A percentile compares a stretch with the other conserved stretches of the same genome.
phyloP scores from a whole-genome alignment of 2,888 invertebrate genomes.

The Cantharis lateralis region DNA sequence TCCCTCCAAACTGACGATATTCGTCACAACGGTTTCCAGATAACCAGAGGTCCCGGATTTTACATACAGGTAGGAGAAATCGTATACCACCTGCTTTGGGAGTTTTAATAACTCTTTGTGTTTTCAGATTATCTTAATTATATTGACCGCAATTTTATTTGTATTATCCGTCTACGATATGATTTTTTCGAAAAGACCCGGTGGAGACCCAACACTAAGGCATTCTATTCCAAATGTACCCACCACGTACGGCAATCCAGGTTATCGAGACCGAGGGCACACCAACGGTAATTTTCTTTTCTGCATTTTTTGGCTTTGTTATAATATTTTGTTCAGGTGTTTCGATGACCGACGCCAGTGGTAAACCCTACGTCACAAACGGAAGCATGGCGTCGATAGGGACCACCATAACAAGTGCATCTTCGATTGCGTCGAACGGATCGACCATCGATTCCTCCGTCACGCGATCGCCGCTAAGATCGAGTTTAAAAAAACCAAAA shows the following conservation, averaged over 20 bases:
- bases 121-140: conserved; percentile 77
- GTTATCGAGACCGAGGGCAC: conserved; percentile 71
- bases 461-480: conserved; percentile 69
- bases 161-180: conserved; percentile 82
- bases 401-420: conserved; percentile 66
- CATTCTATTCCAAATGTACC: conserved; percentile 62
- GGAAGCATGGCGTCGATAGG: conserved; percentile 64
- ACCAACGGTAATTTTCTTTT: conserved; percentile 53
- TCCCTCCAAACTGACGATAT: conserved; percentile 84
- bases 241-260: conserved; percentile 85
- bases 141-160: conserved; percentile 74
- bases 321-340: conserved; percentile 54
- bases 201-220: conserved; percentile 79
- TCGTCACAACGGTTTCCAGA: conserved; percentile 70
- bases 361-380: conserved; percentile 71
- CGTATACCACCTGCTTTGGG: no score
- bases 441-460: conserved; percentile 58
- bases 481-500: conserved; percentile 82
- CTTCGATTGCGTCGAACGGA: conserved; percentile 53
- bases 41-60: conserved; percentile 82
- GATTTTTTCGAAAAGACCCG: conserved; percentile 72
- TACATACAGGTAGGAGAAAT: conserved; percentile 74
- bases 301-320: conserved; percentile 23
- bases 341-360: conserved; percentile 87
- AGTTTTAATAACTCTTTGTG: background rate